These are phyloP conservation scores for Melolontha melolontha DNA, from an alignment of 2,888 invertebrate species.

Conservation along the genomic window DNA sequence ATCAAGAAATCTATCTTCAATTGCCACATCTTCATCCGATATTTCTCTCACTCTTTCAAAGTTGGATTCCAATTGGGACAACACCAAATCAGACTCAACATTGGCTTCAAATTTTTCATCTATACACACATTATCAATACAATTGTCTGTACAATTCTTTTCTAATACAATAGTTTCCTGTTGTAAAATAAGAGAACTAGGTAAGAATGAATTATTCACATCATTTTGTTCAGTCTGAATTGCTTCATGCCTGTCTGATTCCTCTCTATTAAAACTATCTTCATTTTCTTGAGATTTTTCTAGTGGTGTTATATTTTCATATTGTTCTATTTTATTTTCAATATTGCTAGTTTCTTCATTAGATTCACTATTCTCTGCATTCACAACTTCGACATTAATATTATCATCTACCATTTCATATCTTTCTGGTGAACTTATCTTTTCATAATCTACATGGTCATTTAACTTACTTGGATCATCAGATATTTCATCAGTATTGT, in stretches of 20 bases:
- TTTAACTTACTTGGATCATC: slow-evolving; percentile 13
- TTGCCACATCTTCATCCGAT: slow-evolving; percentile 67
- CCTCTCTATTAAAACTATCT: not conserved
- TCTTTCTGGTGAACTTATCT: slow-evolving; percentile 19
- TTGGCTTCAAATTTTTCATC: slow-evolving; percentile 63
- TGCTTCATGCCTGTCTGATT: slow-evolving; percentile 8
- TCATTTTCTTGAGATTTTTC: slow-evolving; percentile 54
- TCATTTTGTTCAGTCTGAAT: slow-evolving; percentile 24
- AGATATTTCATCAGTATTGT: slow-evolving; percentile 18
- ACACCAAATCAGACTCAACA: slow-evolving; percentile 64
- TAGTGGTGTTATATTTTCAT: slow-evolving; percentile 33
- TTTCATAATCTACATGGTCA: slow-evolving; percentile 29
- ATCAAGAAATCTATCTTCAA: slow-evolving; percentile 79
- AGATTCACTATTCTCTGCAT: slow-evolving; percentile 26
- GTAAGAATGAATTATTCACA: slow-evolving; percentile 51
- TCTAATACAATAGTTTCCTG: slow-evolving; percentile 63
- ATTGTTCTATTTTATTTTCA: slow-evolving; percentile 28
- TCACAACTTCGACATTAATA: not conserved
- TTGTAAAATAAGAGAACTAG: slow-evolving; percentile 63
- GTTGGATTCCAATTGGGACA: slow-evolving; percentile 55
- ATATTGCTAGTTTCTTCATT: slow-evolving; percentile 3
- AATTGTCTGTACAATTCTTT: slow-evolving; percentile 63
- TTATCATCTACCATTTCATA: slow-evolving; percentile 8
- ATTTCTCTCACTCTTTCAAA: slow-evolving; percentile 57
- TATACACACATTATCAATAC: slow-evolving; percentile 49